These are phyloP conservation scores for Saccopteryx bilineata DNA, from an alignment of 2,113 vertebrate genomes.

Conservation along the genomic window DNA sequence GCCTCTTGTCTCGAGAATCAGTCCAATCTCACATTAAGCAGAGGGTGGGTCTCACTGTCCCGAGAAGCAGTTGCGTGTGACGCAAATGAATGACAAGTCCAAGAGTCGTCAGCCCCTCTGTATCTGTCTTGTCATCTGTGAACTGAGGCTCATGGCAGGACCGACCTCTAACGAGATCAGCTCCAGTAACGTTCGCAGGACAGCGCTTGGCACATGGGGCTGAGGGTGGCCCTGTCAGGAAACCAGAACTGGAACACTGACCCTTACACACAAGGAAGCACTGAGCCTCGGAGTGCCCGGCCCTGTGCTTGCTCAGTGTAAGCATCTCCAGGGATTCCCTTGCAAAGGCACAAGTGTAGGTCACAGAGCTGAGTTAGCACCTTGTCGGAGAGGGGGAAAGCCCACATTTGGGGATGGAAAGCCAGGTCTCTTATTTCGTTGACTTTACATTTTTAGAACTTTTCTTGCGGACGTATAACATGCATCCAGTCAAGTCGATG, in stretches of 20 bases:
- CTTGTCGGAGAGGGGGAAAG: not conserved
- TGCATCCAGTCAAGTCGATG: no score
- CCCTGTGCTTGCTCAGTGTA: rapidly evolving
- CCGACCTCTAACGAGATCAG: not conserved
- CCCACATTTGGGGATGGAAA: not conserved
- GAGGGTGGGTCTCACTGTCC: not conserved
- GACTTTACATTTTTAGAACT: not conserved
- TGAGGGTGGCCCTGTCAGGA: not conserved
- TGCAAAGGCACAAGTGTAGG: not conserved
- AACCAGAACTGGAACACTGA: not conserved
- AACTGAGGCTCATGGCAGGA: not conserved
- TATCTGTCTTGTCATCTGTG: not conserved
- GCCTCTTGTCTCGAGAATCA: not conserved
- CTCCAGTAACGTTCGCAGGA: not conserved
- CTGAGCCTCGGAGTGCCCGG: rapidly evolving
- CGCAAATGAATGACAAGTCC: not conserved
- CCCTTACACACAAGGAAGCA: no score
- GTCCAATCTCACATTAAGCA: not conserved
- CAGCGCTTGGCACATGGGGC: rapidly evolving
- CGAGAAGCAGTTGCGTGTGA: not conserved
- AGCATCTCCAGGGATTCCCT: not conserved
- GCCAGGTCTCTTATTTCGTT: not conserved
- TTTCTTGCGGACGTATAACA: not conserved
- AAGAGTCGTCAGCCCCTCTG: not conserved
- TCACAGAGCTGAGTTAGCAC: not conserved